These are phyloP conservation scores for Neopelma chrysocephalum DNA, from an alignment of 2,797 vertebrate genomes.

Conservation along the genomic window DNA sequence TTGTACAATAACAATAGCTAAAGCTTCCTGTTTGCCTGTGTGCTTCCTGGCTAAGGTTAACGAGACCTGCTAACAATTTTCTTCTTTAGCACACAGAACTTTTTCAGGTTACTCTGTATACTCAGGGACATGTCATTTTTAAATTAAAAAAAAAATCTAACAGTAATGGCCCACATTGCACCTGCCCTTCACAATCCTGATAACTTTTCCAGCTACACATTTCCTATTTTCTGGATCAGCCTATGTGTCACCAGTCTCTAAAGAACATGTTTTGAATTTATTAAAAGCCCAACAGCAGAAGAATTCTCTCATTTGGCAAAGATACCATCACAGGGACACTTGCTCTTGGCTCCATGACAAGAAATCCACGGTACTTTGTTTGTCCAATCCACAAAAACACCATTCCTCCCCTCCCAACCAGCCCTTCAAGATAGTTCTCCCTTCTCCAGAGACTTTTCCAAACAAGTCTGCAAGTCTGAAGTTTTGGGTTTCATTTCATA, in stretches of 20 bases:
- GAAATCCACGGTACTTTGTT: constrained; percentile 42
- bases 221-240: constrained; percentile 28
- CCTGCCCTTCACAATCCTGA: constrained; percentile 32
- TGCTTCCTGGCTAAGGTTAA: constrained; percentile 64
- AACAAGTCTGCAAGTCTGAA: constrained; percentile 49
- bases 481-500: constrained; percentile 81
- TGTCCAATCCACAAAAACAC: constrained; percentile 36
- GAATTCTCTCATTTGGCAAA: constrained; percentile 53
- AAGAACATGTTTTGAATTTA: constrained; percentile 48
- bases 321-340: background rate
- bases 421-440: constrained; percentile 38
- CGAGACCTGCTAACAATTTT: constrained; percentile 65
- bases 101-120: constrained; percentile 42
- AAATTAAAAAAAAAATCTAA: background rate
- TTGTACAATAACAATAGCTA: constrained; percentile 69
- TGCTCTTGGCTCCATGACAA: constrained; percentile 9
- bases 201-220: background rate
- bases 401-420: constrained; percentile 20
- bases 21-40: constrained; percentile 70
- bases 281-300: background rate
- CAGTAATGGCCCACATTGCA: background rate
- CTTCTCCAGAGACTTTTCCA: constrained; percentile 58
- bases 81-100: constrained; percentile 63
- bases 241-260: constrained; percentile 22
- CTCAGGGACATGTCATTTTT: background rate